Evolutionary conservation across 1,140 invertebrate species (phyloP).

Genomic region (Battus philenor): DNA sequence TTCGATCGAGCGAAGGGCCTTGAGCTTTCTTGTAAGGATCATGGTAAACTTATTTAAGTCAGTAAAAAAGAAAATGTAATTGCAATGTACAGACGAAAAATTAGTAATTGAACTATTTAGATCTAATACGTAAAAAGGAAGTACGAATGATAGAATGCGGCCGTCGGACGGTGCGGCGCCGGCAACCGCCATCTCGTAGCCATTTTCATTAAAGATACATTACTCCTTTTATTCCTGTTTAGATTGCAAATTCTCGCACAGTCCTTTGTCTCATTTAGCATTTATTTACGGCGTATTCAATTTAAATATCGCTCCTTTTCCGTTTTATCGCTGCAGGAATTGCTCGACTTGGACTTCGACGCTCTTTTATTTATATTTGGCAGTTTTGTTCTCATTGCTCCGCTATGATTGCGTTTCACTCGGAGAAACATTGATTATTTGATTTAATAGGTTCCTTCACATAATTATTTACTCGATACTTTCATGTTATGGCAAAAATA

Average conservation of each 20-base stretch:
- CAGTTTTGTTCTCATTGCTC: slow-evolving; percentile 53
- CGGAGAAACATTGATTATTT: slow-evolving; percentile 11
- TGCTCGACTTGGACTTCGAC: slow-evolving; percentile 47
- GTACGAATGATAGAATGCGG: slow-evolving; percentile 21
- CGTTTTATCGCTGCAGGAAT: slow-evolving; percentile 63
- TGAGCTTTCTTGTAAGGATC: too few species aligned
- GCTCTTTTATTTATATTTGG: slow-evolving; percentile 60
- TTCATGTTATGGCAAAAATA: too few species aligned
- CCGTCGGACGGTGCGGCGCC: slow-evolving; percentile 25
- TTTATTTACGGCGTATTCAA: slow-evolving; percentile 71
- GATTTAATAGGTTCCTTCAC: slow-evolving; percentile 9
- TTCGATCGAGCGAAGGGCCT: too few species aligned
- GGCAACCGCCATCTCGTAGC: slow-evolving; percentile 25
- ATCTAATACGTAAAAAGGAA: slow-evolving; percentile 10
- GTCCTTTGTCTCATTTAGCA: slow-evolving; percentile 70
- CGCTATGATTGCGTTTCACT: slow-evolving; percentile 32
- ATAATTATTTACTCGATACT: slow-evolving; percentile 8
- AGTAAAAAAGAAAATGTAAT: too few species aligned
- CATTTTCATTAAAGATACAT: slow-evolving; percentile 64
- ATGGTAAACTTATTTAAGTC: too few species aligned
- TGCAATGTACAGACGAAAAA: too few species aligned
- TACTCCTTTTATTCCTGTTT: slow-evolving; percentile 67
- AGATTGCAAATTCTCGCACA: slow-evolving; percentile 62
- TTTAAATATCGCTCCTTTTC: slow-evolving; percentile 64
- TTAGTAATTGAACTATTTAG: not conserved